Evolutionary conservation across 2,888 invertebrate genomes (phyloP).

Genomic region (Drosophila borborema): DNA sequence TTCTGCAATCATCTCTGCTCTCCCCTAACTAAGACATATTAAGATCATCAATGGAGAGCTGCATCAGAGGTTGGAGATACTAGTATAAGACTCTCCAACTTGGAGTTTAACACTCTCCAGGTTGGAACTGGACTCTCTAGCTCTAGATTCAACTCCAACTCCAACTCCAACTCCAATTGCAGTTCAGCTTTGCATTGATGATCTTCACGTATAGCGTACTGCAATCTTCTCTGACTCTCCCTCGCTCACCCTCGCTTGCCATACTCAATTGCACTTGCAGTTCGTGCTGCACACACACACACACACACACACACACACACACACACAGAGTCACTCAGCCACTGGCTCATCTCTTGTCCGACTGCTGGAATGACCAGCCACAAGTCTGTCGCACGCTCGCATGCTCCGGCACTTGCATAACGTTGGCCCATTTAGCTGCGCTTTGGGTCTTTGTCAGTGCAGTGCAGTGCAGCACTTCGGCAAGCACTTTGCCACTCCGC

Average conservation of each 20-base stretch:
- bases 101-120: too few relatives aligned
- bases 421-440: constrained; percentile 45
- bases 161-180: neutral
- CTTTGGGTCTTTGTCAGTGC: constrained; percentile 44
- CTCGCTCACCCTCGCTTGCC: neutral
- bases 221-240: neutral
- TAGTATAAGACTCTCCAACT: neutral
- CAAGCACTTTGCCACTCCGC: constrained; percentile 2
- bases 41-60: too few relatives aligned
- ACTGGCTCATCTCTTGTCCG: constrained; percentile 4
- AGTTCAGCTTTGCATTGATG: neutral
- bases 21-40: too few relatives aligned
- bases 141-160: too few relatives aligned
- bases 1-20: too few relatives aligned
- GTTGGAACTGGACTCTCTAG: too few relatives aligned
- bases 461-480: constrained; percentile 6
- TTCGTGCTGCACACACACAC: neutral
- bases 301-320: neutral
- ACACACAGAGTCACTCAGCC: neutral
- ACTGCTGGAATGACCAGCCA: constrained; percentile 13
- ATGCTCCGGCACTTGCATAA: constrained; percentile 64
- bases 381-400: constrained; percentile 13
- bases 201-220: neutral
- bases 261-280: constrained; percentile 38
- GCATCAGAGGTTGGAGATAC: neutral